phyloP scores from a whole-genome alignment of 2,888 invertebrate genomes.

The Heterodera filipjevi region DNA sequence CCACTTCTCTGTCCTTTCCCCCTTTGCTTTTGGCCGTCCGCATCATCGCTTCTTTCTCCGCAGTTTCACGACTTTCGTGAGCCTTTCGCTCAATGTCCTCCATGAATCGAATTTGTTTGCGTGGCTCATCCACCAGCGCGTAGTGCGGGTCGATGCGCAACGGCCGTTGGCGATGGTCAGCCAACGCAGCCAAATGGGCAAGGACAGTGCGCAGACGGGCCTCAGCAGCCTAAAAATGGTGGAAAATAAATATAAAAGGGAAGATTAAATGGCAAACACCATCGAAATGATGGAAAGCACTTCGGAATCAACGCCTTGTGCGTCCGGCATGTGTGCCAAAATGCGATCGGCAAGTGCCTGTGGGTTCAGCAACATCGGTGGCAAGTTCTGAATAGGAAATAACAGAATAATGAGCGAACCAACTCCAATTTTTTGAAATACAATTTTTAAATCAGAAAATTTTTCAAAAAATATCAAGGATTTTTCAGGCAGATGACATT shows the following conservation, averaged over 20 bases:
- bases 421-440: too few relatives aligned
- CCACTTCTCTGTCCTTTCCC: slow-evolving; percentile 77
- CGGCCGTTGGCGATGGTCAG: slow-evolving; percentile 91
- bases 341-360: slow-evolving; percentile 40
- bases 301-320: slow-evolving; percentile 38
- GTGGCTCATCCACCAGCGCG: slow-evolving; percentile 85
- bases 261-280: not conserved
- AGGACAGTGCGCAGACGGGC: slow-evolving; percentile 87
- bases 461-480: not conserved
- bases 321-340: slow-evolving; percentile 37
- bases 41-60: slow-evolving; percentile 88
- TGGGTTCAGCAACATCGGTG: slow-evolving; percentile 34
- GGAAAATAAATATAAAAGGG: not conserved
- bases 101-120: slow-evolving; percentile 90
- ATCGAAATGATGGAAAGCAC: slow-evolving; percentile 37
- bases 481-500: too few relatives aligned
- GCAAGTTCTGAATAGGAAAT: slow-evolving; percentile 6
- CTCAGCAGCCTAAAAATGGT: slow-evolving; percentile 77
- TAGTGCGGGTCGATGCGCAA: slow-evolving; percentile 84
- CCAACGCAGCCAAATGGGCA: slow-evolving; percentile 86
- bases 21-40: slow-evolving; percentile 75
- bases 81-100: slow-evolving; percentile 90
- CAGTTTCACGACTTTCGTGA: slow-evolving; percentile 89
- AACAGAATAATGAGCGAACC: not conserved
- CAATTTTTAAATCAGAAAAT: too few relatives aligned